A percentile compares a stretch with the other conserved stretches of the same genome.
These are phyloP conservation scores for Cydia fagiglandana DNA, from an alignment of 1,140 invertebrate species.

Conservation along the genomic window DNA sequence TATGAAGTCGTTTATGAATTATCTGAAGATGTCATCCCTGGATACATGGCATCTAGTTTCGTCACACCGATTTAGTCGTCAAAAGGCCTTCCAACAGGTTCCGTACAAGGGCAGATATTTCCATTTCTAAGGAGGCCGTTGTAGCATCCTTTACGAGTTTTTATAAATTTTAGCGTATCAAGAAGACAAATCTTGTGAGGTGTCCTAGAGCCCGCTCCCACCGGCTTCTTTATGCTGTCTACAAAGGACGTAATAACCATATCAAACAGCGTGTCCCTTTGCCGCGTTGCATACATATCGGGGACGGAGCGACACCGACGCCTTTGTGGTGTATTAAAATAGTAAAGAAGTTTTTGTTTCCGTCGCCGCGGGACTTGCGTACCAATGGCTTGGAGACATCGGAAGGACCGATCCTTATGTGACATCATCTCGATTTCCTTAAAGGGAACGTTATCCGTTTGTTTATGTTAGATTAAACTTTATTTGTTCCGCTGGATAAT, in stretches of 20 bases:
- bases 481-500: constrained; percentile 19
- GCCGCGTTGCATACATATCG: constrained; percentile 73
- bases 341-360: constrained; percentile 76
- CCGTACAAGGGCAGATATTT: constrained; percentile 50
- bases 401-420: constrained; percentile 18
- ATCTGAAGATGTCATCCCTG: constrained; percentile 36
- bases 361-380: constrained; percentile 59
- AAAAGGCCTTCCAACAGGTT: constrained; percentile 43
- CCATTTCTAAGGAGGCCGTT: constrained; percentile 64
- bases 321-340: constrained; percentile 68
- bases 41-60: constrained; percentile 45
- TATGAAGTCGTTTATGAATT: constrained; percentile 41
- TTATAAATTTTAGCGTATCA: constrained; percentile 74
- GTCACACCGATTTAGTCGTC: constrained; percentile 46
- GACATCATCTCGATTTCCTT: constrained; percentile 16
- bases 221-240: constrained; percentile 64
- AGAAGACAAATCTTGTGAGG: constrained; percentile 69
- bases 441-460: neutral
- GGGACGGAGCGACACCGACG: constrained; percentile 49
- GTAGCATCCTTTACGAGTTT: constrained; percentile 50
- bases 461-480: constrained; percentile 23
- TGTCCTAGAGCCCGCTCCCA: constrained; percentile 57
- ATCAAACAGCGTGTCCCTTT: constrained; percentile 75
- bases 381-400: constrained; percentile 63
- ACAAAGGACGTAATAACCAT: constrained; percentile 78